Base-by-base conservation (phyloP, 1,140 invertebrate genomes). In the Phthorimaea operculella region DNA sequence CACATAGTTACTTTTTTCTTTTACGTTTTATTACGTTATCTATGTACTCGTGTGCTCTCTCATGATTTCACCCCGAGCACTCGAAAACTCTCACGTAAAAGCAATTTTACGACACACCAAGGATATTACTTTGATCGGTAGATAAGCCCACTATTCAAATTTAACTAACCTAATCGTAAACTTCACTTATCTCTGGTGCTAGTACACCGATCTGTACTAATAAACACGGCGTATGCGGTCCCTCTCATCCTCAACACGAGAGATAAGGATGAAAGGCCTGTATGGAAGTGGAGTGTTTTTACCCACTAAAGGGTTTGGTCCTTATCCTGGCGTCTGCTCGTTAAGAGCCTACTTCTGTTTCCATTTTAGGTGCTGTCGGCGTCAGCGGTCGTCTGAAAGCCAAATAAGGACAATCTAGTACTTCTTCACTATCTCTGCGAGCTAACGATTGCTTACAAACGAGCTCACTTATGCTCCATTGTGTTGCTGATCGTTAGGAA, bases 331-430 rank as follows among this genome's bases (percentile, higher is more conserved):
- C 50, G 14, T 28, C 58, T 28, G 45, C 57, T 64, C 59, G 59
- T 64, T 61, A 57, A 55, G 49, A 34, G 28, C 54, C 60, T 55
- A 53, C 48, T 54, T 21, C 12, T 39, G 36, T n/a, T 42, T 60
- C 63, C 60, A 50, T 60, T 62, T 66, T 54, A 56, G 55, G 63
- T 51, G 15, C 42, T n/a, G 52, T 28, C 55, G 54, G 36, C 36
- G 36, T 39, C 36, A 39, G 55, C 58, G 52, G 53, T 54, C 17
- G 53, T 42, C 51, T 60, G 36, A 39, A 28, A 15, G 10, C 48
- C 57, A 12, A 57, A 61, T 54, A 58, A 51, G 57, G 63, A 39
- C 36, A 39, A 56, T 55, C 59, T 33, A 56, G 54, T 48, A n/a
- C 36, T 39, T 12, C 36, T 39, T 39, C 36, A 39, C 36, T 39